Conservation (phyloP, 2,888 invertebrate species). For the Drosophila testacea region DNA sequence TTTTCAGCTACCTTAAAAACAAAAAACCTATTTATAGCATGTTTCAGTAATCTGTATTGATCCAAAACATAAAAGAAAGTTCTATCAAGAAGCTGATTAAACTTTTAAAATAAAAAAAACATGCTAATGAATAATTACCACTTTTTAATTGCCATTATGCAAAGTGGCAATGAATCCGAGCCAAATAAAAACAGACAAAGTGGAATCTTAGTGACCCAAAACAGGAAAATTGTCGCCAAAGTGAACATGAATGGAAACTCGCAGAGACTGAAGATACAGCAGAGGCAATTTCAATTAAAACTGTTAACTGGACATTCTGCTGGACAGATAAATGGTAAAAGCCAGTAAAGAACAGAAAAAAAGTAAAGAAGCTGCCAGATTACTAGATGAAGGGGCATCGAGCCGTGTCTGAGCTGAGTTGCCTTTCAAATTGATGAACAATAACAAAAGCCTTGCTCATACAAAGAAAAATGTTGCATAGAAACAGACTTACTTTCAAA, state of each 20-base stretch:
- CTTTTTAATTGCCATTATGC: conserved; percentile 42
- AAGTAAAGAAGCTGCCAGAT: conserved; percentile 14
- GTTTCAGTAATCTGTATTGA: not conserved
- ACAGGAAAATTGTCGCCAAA: conserved; percentile 41
- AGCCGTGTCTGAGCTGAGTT: conserved; percentile 45
- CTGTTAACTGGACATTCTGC: conserved; percentile 5
- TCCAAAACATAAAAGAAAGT: conserved; percentile 6
- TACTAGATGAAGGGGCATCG: conserved; percentile 4
- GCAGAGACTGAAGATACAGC: conserved; percentile 21
- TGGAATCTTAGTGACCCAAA: conserved; percentile 61
- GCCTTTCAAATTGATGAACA: conserved; percentile 80
- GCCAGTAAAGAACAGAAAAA: conserved; percentile 25
- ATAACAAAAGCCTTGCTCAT: conserved; percentile 69
- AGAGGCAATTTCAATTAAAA: conserved; percentile 19
- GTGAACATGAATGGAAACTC: conserved; percentile 34
- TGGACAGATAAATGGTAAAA: conserved; percentile 32
- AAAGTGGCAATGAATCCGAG: conserved; percentile 43
- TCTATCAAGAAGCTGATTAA: conserved; percentile 2
- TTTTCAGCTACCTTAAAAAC: not conserved
- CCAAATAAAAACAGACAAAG: conserved; percentile 38
- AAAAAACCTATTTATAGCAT: not conserved
- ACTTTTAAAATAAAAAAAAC: not conserved
- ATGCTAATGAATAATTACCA: conserved; percentile 23
- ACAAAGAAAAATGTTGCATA: conserved; percentile 75
- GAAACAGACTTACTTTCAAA: conserved; percentile 74